These are phyloP conservation scores for Procavia capensis DNA, from an alignment of 2,113 vertebrate species.

Conservation along the genomic window DNA sequence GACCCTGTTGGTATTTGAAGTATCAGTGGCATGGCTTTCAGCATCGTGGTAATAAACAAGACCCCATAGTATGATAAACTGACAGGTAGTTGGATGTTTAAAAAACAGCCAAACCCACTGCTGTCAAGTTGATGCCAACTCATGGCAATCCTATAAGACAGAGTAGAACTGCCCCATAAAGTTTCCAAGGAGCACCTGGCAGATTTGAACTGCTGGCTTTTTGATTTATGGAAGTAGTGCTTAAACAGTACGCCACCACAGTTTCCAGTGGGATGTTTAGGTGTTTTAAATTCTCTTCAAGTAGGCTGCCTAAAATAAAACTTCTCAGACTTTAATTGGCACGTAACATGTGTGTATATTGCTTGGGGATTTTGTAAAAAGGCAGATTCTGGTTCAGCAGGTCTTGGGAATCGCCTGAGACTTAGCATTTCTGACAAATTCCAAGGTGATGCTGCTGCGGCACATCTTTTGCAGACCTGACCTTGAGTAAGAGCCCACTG, in stretches of 20 bases:
- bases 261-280: not conserved
- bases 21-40: not conserved
- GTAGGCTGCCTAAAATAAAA: not conserved
- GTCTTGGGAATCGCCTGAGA: not conserved
- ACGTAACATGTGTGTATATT: not conserved
- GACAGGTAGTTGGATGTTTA: no score
- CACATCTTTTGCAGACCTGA: not conserved
- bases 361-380: not conserved
- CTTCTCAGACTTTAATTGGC: not conserved
- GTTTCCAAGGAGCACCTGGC: no score
- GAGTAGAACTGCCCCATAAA: no score
- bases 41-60: not conserved
- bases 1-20: not conserved
- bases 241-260: no score
- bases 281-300: slow-evolving; percentile 16
- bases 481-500: not conserved
- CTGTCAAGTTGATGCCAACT: no score
- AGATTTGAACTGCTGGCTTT: no score
- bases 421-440: not conserved
- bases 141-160: no score
- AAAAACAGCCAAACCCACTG: no score
- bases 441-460: not conserved
- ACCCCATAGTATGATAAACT: not conserved
- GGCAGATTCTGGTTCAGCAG: not conserved
- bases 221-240: no score